These are phyloP conservation scores for Halesus radiatus DNA, from an alignment of 1,140 invertebrate genomes.

Conservation along the genomic window DNA sequence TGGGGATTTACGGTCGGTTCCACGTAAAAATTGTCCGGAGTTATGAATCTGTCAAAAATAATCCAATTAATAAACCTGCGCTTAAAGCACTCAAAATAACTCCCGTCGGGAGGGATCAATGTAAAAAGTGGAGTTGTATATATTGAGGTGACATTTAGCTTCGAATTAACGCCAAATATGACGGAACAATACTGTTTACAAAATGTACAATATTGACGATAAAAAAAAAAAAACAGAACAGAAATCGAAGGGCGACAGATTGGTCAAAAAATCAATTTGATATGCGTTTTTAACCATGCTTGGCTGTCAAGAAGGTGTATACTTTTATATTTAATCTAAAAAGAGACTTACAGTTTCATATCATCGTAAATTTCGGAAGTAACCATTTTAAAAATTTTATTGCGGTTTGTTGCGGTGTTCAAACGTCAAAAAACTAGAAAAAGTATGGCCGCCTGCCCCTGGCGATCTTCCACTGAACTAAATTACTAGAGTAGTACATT, in stretches of 20 bases:
- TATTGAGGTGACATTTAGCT: background rate
- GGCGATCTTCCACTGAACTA: background rate
- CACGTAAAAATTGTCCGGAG: slow-evolving; percentile 81
- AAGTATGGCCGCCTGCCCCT: background rate
- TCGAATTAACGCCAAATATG: background rate
- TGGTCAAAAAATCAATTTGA: background rate
- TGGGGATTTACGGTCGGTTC: slow-evolving; percentile 74
- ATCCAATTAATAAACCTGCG: slow-evolving; percentile 15
- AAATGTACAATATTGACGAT: slow-evolving; percentile 4
- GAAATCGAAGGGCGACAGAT: slow-evolving; percentile 5
- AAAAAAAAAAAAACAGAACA: background rate
- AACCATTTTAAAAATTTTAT: slow-evolving; percentile 39
- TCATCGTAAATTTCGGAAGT: slow-evolving; percentile 71
- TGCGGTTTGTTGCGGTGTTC: slow-evolving; percentile 14
- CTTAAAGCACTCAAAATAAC: background rate
- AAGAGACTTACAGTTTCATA: slow-evolving; percentile 73
- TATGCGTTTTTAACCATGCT: background rate
- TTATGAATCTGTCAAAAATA: slow-evolving; percentile 73
- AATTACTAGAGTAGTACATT: no score
- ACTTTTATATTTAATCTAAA: background rate
- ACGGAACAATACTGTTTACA: background rate
- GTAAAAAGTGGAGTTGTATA: background rate
- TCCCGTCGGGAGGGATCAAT: background rate
- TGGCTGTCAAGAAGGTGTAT: background rate
- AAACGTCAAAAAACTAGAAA: slow-evolving; percentile 39